Evolutionary conservation across 2,113 vertebrate genomes (phyloP).

Genomic region (Conger conger): DNA sequence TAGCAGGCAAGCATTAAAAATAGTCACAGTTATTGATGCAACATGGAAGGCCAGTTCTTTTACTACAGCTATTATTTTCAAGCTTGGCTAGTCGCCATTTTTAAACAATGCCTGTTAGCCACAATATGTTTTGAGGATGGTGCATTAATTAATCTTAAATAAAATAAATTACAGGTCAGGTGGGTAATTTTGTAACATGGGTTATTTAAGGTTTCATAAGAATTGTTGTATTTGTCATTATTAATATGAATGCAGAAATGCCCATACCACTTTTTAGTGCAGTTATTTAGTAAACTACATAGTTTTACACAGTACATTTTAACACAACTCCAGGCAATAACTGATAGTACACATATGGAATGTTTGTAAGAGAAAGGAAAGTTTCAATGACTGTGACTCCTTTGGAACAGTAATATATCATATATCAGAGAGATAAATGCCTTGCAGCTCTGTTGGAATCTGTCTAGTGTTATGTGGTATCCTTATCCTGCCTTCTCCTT

Average conservation of each 20-base stretch:
- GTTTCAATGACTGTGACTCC: constrained; percentile 10
- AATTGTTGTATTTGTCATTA: no score
- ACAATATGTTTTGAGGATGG: not conserved
- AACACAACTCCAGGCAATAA: not conserved
- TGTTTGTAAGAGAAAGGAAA: not conserved
- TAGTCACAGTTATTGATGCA: not conserved
- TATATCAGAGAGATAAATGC: constrained; percentile 12
- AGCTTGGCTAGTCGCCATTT: no score
- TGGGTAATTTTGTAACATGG: no score
- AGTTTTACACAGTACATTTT: not conserved
- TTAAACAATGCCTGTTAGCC: not conserved
- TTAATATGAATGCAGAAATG: not conserved
- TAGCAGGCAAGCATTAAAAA: not conserved
- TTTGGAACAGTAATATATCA: not conserved
- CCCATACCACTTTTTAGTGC: no score
- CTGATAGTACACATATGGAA: not conserved
- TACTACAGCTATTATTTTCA: no score
- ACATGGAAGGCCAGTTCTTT: no score
- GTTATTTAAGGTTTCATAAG: no score
- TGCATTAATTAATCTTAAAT: not conserved
- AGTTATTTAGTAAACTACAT: no score
- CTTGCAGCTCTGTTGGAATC: constrained; percentile 29
- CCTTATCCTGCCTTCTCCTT: constrained; percentile 34
- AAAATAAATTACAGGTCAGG: not conserved
- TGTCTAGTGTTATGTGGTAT: constrained; percentile 21